Evolutionary conservation across 1,140 invertebrate genomes (phyloP), one percentile per base, ranked within the genome.

Genomic region (Hylyphantes graminicola): DNA sequence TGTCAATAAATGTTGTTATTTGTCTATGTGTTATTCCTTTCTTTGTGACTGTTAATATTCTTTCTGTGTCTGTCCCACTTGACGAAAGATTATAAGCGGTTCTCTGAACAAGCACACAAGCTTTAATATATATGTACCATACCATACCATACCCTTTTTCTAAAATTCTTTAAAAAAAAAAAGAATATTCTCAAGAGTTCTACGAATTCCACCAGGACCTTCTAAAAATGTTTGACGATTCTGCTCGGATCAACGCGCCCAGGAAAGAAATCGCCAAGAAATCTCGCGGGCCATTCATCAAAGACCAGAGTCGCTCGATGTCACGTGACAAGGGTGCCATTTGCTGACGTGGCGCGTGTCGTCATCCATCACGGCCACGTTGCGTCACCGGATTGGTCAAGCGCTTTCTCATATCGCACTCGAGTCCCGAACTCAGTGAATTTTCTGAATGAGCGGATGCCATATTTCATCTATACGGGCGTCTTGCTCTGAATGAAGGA

Each of bases 261-360:
- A 64, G 7, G 61, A 35, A 72, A 50, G 68, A 72, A 72, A 72
- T 72, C 68, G 51, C 53, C 53, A 51, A 13, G 68, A 35, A 35
- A 35, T 9, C n/a, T 21, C 3, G 50, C 19, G 50, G 59, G 63
- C 11, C 76, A 67, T 67, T 78, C 63, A 67, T 67, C 63, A 65
- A 53, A 35, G 3, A 15, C 17, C 63, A 63, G 63, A 53, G 75
- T 77, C 57, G 76, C 51, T 51, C 63, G 76, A 67, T 67, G 63
- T 78, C 76, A 67, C 76, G 63, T 67, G 76, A 78, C 63, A 67
- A 55, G 63, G 76, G 76, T 78, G 76, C 76, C 51, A 50, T 65
- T 78, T 67, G 61, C 63, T 78, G 76, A 67, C 76, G 59, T 63
- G 51, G 74, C 57, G 74, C 59, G 59, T 76, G 74, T 76, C 73